Conservation (phyloP, 2,888 invertebrate genomes). For the Dinocampus coccinellae region DNA sequence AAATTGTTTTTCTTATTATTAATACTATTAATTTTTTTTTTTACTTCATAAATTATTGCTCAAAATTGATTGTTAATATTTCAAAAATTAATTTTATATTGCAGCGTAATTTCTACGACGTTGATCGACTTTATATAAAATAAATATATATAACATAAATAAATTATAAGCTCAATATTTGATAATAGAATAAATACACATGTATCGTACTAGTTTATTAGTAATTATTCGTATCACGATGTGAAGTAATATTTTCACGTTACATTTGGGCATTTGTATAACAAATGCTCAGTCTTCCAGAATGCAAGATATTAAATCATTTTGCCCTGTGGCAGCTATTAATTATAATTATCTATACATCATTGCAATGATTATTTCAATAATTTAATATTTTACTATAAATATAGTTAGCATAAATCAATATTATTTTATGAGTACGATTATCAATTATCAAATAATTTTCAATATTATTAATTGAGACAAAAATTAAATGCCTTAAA, state of each 20-base stretch:
- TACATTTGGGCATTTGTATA: constrained; percentile 14
- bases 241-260: constrained; percentile 3
- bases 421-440: too few relatives aligned
- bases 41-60: constrained; percentile 5
- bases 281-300: constrained; percentile 58
- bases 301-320: constrained; percentile 59
- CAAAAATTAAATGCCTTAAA: too few relatives aligned
- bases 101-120: constrained; percentile 15
- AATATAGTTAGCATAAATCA: too few relatives aligned
- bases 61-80: constrained; percentile 4
- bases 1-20: too few relatives aligned
- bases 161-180: constrained; percentile 1
- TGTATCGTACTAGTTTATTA: constrained; percentile 1
- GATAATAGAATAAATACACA: constrained; percentile 25
- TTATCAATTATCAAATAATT: too few relatives aligned
- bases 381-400: background rate
- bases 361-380: background rate
- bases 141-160: constrained; percentile 17
- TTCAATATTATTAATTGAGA: too few relatives aligned
- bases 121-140: constrained; percentile 42
- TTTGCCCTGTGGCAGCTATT: constrained; percentile 53
- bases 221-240: constrained; percentile 10
- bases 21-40: too few relatives aligned
- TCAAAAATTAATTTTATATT: background rate
- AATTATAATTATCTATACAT: constrained; percentile 30